Base-by-base conservation (phyloP, 2,888 invertebrate species). In the Agelastica alni region DNA sequence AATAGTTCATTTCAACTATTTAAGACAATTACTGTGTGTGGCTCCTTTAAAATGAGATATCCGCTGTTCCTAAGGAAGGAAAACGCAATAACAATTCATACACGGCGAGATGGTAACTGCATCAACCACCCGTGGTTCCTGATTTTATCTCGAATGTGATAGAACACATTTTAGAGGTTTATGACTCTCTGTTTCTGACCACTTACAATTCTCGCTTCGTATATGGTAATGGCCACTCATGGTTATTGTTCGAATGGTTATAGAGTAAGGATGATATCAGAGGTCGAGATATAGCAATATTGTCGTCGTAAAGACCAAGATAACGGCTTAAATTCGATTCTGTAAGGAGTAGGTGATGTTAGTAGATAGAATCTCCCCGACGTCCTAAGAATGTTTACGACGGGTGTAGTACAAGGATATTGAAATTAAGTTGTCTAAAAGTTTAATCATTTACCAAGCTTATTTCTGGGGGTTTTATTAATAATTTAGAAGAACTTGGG, bases 91-190 rank as follows among this genome's bases (percentile, higher is more conserved):
- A 43, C 51, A 51, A 54, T 54, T 49, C 54, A 54, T 54, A 45
- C 45, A 39, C 14, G n/a, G 13, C 30, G 26, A 49, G 54, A 51
- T 49, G 37, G 48, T 43, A 39, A 44, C 34, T 45, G 32, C 30
- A 44, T 12, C 44, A 17, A 69, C 72, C 72, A 71, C 73, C 71
- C 65, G 69, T 67, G 67, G 71, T 67, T 69, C 65, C 61, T 66
- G 74, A 73, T 74, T 64, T 68, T 73, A 74, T 74, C 73, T 72
- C 52, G 51, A 59, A 61, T 64, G 61, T 60, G 68, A 69, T 66
- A 67, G 69, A 70, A 69, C 68, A 68, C 70, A 72, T 73, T 72
- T 73, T 63, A 66, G 68, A 68, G 71, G 68, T 73, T 74, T 72
- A 73, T 71, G 68, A 56, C 56, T 52, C 60, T 63, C 60, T 59